Percentiles rank a stretch among this genome's conserved stretches.
Conservation (phyloP, 1,140 invertebrate genomes). For the Metaphire vulgaris region DNA sequence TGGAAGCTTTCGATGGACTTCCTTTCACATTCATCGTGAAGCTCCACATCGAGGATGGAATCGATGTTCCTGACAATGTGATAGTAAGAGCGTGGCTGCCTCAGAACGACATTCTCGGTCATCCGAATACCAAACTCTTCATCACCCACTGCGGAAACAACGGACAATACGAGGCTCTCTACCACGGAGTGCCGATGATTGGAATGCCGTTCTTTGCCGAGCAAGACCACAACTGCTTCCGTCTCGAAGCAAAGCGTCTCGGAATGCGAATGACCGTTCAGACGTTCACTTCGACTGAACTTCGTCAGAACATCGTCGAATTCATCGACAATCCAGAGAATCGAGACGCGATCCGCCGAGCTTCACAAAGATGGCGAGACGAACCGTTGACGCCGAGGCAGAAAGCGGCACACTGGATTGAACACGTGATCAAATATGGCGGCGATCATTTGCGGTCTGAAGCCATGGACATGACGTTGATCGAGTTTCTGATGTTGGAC, state of each 20-base stretch:
- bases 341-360: too few relatives aligned
- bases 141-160: slow-evolving; percentile 10
- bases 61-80: not conserved
- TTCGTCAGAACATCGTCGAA: not conserved
- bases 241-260: slow-evolving; percentile 56
- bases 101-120: not conserved
- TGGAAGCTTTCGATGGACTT: not conserved
- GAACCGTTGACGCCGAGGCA: not conserved
- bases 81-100: not conserved
- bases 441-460: not conserved
- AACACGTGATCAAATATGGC: slow-evolving; percentile 13
- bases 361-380: too few relatives aligned
- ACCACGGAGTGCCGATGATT: slow-evolving; percentile 25
- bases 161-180: slow-evolving; percentile 12
- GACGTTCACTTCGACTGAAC: not conserved
- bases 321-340: not conserved
- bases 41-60: not conserved
- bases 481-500: slow-evolving; percentile 8
- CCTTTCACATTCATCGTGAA: not conserved
- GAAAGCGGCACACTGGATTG: slow-evolving; percentile 14
- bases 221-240: slow-evolving; percentile 43
- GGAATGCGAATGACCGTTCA: slow-evolving; percentile 32
- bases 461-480: slow-evolving; percentile 5
- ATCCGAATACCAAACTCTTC: not conserved
- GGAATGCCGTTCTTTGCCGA: slow-evolving; percentile 24